These are phyloP conservation scores for Reinhardtius hippoglossoides DNA, from an alignment of 2,113 vertebrate species.

Conservation along the genomic window DNA sequence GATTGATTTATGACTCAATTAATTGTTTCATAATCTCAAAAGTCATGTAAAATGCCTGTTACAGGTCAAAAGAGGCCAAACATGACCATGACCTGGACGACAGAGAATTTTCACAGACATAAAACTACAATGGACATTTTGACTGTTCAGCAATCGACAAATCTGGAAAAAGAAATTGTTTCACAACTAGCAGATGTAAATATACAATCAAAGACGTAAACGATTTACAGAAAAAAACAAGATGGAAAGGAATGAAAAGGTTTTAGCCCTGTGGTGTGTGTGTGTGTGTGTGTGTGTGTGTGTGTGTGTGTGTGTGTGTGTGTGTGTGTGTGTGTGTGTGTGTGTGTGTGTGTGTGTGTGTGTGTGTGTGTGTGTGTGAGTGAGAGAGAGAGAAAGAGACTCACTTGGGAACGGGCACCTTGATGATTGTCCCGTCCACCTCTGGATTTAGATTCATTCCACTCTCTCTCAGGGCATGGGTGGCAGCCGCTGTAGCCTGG, in stretches of 20 bases:
- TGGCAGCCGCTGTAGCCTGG: conserved; percentile 91
- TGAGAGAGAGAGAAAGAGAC: conserved; percentile 65
- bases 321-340: conserved; percentile 16
- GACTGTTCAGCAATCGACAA: neutral
- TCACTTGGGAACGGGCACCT: conserved; percentile 95
- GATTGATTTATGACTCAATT: too few relatives aligned
- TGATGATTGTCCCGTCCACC: conserved; percentile 92
- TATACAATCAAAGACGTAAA: neutral
- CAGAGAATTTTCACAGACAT: neutral
- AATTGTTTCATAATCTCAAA: too few relatives aligned
- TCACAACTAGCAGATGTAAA: neutral
- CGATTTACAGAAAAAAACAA: neutral
- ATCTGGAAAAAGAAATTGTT: neutral
- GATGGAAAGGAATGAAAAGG: conserved; percentile 10
- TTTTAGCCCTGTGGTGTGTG: conserved; percentile 1
- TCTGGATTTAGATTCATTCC: conserved; percentile 98
- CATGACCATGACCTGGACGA: too few relatives aligned
- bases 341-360: conserved; percentile 16
- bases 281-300: conserved; percentile 15
- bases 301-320: conserved; percentile 9
- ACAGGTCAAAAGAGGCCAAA: too few relatives aligned
- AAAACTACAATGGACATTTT: neutral
- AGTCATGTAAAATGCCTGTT: too few relatives aligned
- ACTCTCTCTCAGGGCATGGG: conserved; percentile 91
- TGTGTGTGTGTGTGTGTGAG: conserved; percentile 15